Conservation (phyloP, 1,140 invertebrate species). For the Scaptomyza montana region DNA sequence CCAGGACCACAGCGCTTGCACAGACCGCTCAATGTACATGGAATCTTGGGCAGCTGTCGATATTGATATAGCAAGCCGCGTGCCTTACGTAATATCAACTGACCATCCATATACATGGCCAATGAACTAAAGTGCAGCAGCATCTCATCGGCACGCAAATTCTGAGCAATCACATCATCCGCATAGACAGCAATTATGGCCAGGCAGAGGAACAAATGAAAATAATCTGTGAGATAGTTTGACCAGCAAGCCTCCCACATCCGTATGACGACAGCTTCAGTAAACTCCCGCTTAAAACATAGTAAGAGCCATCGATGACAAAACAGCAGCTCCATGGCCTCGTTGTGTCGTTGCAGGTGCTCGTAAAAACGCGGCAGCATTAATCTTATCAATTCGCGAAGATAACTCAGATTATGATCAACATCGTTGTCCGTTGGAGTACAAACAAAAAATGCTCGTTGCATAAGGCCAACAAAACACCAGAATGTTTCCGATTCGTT, state of each 20-base stretch:
- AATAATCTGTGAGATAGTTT: slow-evolving; percentile 96
- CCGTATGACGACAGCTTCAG: slow-evolving; percentile 91
- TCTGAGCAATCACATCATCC: slow-evolving; percentile 95
- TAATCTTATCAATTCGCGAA: slow-evolving; percentile 93
- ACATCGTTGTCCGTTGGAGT: slow-evolving; percentile 97
- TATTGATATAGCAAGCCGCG: slow-evolving; percentile 95
- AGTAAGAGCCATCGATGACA: slow-evolving; percentile 97
- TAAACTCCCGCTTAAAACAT: slow-evolving; percentile 95
- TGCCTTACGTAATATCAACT: slow-evolving; percentile 94
- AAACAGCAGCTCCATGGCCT: slow-evolving; percentile 95
- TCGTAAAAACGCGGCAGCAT: slow-evolving; percentile 95
- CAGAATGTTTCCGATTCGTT: slow-evolving; percentile 96
- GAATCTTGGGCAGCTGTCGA: slow-evolving; percentile 91
- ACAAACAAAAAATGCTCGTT: slow-evolving; percentile 95
- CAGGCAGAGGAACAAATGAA: slow-evolving; percentile 95
- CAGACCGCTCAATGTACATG: slow-evolving; percentile 93
- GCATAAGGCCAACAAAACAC: slow-evolving; percentile 97
- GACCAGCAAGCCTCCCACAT: slow-evolving; percentile 99
- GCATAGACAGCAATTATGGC: slow-evolving; percentile 96
- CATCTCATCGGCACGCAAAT: slow-evolving; percentile 96
- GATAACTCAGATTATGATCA: slow-evolving; percentile 94
- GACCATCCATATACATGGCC: slow-evolving; percentile 98
- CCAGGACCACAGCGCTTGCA: slow-evolving; percentile 94
- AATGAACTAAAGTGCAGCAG: slow-evolving; percentile 96
- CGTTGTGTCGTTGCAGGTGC: slow-evolving; percentile 91